These are phyloP conservation scores for Rallus crepitans DNA, from an alignment of 2,797 vertebrate genomes.

Conservation along the genomic window DNA sequence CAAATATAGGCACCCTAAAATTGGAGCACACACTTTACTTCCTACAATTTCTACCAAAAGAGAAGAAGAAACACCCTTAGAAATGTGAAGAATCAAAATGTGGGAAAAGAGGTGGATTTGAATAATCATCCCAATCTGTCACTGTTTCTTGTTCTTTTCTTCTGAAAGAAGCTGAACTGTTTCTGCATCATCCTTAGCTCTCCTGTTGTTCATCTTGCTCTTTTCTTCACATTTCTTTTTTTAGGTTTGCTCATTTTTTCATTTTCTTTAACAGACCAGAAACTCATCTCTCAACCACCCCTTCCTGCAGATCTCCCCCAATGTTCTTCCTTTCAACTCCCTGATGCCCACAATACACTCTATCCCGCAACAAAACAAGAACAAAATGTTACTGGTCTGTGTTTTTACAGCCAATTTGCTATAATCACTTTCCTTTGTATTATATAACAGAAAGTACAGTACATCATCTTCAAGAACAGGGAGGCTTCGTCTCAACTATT, in stretches of 20 bases:
- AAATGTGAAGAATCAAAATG: neutral
- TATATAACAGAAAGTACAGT: constrained; percentile 53
- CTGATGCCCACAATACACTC: neutral
- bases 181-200: neutral
- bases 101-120: neutral
- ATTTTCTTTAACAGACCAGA: neutral
- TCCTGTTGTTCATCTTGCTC: neutral
- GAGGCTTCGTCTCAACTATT: constrained; percentile 19
- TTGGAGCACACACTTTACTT: neutral
- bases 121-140: constrained; percentile 15
- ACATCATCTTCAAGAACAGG: constrained; percentile 54
- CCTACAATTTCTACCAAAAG: neutral
- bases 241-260: constrained; percentile 6
- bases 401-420: constrained; percentile 58
- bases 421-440: constrained; percentile 65
- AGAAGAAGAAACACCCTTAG: neutral
- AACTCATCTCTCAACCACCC: neutral
- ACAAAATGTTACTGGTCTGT: constrained; percentile 60
- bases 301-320: neutral
- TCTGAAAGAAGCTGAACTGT: constrained; percentile 13
- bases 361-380: constrained; percentile 38
- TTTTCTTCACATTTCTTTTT: neutral
- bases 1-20: neutral
- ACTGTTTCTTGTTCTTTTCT: neutral
- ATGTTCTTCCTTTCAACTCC: constrained; percentile 7